A percentile compares a stretch with the other conserved stretches of the same genome.
Evolutionary conservation across 2,888 invertebrate genomes (phyloP).

Genomic region (Petrolisthes manimaculis): DNA sequence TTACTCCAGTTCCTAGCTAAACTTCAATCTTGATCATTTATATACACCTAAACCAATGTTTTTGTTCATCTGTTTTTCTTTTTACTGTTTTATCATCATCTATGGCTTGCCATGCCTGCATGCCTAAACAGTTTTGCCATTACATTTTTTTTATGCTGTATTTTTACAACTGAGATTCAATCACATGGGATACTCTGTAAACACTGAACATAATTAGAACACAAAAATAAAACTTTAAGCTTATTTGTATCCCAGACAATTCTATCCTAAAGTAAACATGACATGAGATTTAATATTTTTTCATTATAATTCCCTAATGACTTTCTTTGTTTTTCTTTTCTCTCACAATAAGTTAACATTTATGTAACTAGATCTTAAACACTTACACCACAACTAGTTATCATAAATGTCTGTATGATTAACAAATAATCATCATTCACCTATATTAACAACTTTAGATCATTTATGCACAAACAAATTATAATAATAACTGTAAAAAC

Average conservation of each 20-base stretch:
- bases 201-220: background rate
- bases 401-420: too few species aligned
- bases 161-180: slow-evolving; percentile 5
- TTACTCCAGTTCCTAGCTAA: too few species aligned
- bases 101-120: background rate
- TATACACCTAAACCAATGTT: too few species aligned
- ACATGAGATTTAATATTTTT: background rate
- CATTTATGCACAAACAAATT: too few species aligned
- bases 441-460: too few species aligned
- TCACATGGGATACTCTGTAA: background rate
- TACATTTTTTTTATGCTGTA: background rate
- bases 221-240: background rate
- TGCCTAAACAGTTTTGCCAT: slow-evolving; percentile 21
- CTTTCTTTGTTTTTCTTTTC: background rate
- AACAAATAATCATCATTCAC: too few species aligned
- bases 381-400: background rate
- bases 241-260: background rate
- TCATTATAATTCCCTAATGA: too few species aligned
- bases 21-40: too few species aligned
- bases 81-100: too few species aligned
- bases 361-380: background rate
- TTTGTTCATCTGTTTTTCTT: too few species aligned
- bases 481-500: too few species aligned
- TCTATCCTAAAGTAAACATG: background rate
- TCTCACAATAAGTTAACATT: background rate